Conservation (phyloP, 35 echinoderm and acorn worm genomes). For the Heliocidaris tuberculata region DNA sequence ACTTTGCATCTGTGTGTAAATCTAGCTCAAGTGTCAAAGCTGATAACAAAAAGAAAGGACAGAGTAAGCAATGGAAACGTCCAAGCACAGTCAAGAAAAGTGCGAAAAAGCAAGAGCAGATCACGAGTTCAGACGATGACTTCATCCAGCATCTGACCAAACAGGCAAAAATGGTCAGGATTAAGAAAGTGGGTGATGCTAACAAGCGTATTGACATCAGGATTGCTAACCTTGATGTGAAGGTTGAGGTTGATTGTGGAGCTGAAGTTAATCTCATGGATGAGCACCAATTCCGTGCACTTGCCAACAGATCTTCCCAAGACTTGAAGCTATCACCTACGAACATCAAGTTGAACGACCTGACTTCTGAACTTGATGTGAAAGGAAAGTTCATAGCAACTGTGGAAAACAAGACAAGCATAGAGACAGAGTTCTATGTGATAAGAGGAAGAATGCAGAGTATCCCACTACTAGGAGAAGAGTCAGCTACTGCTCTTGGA, state of each 20-base stretch:
- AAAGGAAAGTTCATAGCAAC: slow-evolving; percentile 29
- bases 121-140: slow-evolving; percentile 13
- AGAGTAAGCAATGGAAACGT: background rate
- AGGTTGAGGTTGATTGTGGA: slow-evolving; percentile 14
- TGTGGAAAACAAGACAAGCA: slow-evolving; percentile 64
- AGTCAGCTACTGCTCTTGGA: slow-evolving; percentile 28
- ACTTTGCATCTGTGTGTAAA: slow-evolving; percentile 60
- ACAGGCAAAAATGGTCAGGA: background rate
- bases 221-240: background rate
- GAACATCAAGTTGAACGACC: background rate
- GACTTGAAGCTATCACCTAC: background rate
- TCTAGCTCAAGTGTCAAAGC: background rate
- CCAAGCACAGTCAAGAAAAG: slow-evolving; percentile 38
- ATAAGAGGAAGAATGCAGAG: slow-evolving; percentile 53
- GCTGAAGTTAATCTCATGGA: slow-evolving; percentile 70
- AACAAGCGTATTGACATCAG: background rate
- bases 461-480: slow-evolving; percentile 49
- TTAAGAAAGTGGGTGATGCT: background rate
- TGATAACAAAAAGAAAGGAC: background rate
- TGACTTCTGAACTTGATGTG: background rate
- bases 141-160: background rate
- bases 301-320: background rate
- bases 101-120: background rate
- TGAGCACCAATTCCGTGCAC: slow-evolving; percentile 35
- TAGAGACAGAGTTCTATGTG: slow-evolving; percentile 59